These are phyloP conservation scores for Psilanteris sp. DNA, from an alignment of 1,140 invertebrate species.

Conservation along the genomic window DNA sequence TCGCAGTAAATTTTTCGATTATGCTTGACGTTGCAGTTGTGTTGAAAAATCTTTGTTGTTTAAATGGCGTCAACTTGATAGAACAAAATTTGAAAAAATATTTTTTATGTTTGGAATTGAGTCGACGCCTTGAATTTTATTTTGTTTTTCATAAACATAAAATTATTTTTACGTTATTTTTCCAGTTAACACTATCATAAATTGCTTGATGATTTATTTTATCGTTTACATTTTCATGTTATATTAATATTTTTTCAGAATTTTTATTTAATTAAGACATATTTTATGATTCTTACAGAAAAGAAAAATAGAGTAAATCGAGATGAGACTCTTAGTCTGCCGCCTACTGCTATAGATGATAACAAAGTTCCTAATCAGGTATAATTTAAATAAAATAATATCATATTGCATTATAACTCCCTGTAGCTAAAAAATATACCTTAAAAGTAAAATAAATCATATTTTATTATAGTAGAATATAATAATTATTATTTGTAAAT, in stretches of 20 bases:
- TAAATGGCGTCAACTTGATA: conserved; percentile 9
- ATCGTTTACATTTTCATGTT: conserved; percentile 10
- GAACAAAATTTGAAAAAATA: conserved; percentile 10
- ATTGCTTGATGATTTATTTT: conserved; percentile 58
- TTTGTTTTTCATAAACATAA: conserved; percentile 9
- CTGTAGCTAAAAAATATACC: too few species aligned
- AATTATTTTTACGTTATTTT: background rate
- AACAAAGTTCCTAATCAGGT: conserved; percentile 81
- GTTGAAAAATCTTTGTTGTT: conserved; percentile 45
- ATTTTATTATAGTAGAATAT: too few species aligned
- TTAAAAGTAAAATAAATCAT: too few species aligned
- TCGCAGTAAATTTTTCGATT: conserved; percentile 52
- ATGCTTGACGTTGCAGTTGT: conserved; percentile 42
- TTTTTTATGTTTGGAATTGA: conserved; percentile 57
- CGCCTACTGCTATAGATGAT: conserved; percentile 75
- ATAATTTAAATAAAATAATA: too few species aligned
- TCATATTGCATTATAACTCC: too few species aligned
- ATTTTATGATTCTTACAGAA: conserved; percentile 78
- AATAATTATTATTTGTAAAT: too few species aligned
- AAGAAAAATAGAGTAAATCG: conserved; percentile 84
- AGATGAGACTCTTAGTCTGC: conserved; percentile 79
- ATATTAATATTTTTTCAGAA: background rate
- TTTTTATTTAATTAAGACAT: background rate
- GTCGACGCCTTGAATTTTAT: conserved; percentile 45
- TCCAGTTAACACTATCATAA: conserved; percentile 21